Base-by-base conservation (phyloP, 2,888 invertebrate genomes). In the Osmoderma eremita region DNA sequence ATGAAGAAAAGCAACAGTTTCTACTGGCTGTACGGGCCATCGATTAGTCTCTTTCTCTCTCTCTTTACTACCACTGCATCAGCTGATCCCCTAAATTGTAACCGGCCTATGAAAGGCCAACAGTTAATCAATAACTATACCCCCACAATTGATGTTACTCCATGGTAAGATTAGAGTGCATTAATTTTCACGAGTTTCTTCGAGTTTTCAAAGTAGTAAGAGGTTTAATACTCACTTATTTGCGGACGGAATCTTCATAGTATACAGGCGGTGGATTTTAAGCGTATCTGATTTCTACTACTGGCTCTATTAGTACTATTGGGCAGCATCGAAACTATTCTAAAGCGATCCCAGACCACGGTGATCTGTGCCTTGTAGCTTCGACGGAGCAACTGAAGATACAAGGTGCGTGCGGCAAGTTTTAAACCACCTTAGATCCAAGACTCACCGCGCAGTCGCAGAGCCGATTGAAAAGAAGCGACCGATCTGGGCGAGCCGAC, bases 401-500 rank as follows among this genome's bases (percentile, higher is more conserved):
- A 65, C 65, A 39, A 58, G 65, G 65, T 36, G 12, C 48, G 56
- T 36, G 58, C 49, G 22, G 48, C 54, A 65, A 65, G 65, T 58
- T 61, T 61, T 61, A 61, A 61, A 61, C 58, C 45, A 22, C 18
- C 15, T n/a, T 30, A n/a, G 17, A 30, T 36, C 45, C 18, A 51
- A 17, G 45, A 10, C 10, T 8, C 17, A 13, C 30, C 24, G 58
- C 58, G 58, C 58, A 61, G 45, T 15, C 45, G 45, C 58, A 45
- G 45, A 61, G 45, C 42, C 30, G 30, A 30, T 30, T 45, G 30
- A 41, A 56, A 58, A 58, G 45, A 45, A 45, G 17, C 58, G 69
- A 73, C 75, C 71, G 73, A 70, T 68, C 68, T 70, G 71, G 72
- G 69, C 74, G 73, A 72, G 63, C 67, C 69, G 68, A 54, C 72